Evolutionary conservation across 2,888 invertebrate genomes (phyloP), one percentile per base, ranked within the genome.

Genomic region (Conistra vaccinii): DNA sequence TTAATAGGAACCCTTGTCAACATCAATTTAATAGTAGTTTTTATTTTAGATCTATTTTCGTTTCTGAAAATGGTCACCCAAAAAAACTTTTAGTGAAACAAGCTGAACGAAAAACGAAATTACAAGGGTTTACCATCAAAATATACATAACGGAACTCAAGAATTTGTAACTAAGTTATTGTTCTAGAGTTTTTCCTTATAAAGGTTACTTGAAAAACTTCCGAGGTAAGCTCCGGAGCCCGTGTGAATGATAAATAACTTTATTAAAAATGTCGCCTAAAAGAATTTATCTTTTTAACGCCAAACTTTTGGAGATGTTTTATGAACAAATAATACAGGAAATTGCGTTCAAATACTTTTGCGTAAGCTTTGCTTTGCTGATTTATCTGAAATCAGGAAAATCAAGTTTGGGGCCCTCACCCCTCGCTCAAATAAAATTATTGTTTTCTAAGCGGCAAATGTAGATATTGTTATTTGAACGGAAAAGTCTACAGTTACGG

Each of bases 201-300:
- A 53, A 69, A 71, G 73, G 51, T 73, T 72, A 39, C 72, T 76
- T 60, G 53, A 35, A 58, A 65, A 85, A 77, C 55, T 82, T 78
- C 23, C 35, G 32, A 67, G 74, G 67, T 78, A 74, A 76, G 61
- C 69, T 81, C 71, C n/a, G 62, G 42, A 73, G 65, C 72, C 57
- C 23, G 73, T 39, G 76, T 62, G 72, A 69, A 82, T 84, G 77
- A 86, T 74, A 82, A 80, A 84, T 45, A 82, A 82, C 72, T 84
- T 86, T 73, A 76, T 71, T 78, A 78, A 84, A 80, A 86, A 62
- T 78, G 73, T 76, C 81, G 53, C 57, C 35, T 14, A 63, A 42
- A 70, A 74, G 35, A 69, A 69, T 69, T 77, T 76, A 67, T 73
- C 69, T 73, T 65, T 85, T 79, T 71, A 73, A 72, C 82, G 55